Conservation (phyloP, 2,113 vertebrate species). For the Catharus bicknelli region DNA sequence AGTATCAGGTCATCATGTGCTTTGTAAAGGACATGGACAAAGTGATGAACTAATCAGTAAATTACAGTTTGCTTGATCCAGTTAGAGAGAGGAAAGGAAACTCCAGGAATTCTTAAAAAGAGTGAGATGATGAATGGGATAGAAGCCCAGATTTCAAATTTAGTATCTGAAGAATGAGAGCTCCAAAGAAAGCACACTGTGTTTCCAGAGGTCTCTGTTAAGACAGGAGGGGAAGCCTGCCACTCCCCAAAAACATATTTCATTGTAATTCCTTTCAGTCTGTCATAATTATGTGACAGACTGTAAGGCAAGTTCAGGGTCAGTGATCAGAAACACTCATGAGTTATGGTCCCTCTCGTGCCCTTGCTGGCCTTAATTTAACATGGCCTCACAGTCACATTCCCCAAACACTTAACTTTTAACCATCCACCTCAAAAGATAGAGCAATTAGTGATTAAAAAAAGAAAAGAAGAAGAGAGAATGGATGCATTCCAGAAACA, state of each 20-base stretch:
- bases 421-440: conserved; percentile 50
- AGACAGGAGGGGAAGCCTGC: background rate
- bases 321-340: conserved; percentile 62
- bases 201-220: background rate
- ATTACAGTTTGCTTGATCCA: background rate
- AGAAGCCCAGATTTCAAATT: background rate
- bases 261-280: conserved; percentile 18
- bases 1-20: background rate
- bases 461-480: background rate
- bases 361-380: conserved; percentile 60
- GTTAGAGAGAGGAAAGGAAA: background rate
- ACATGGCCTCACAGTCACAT: conserved; percentile 44
- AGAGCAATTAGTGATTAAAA: conserved; percentile 50
- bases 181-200: background rate
- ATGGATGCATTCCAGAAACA: conserved; percentile 65
- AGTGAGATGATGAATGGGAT: background rate
- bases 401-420: conserved; percentile 60
- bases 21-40: background rate
- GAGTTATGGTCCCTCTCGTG: conserved; percentile 53
- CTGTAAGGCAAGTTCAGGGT: conserved; percentile 62
- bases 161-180: background rate
- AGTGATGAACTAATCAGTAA: background rate
- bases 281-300: conserved; percentile 47
- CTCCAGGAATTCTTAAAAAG: background rate
- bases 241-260: conserved; percentile 2